Base-by-base conservation (phyloP, 2,113 vertebrate species). In the Silurus glanis region DNA sequence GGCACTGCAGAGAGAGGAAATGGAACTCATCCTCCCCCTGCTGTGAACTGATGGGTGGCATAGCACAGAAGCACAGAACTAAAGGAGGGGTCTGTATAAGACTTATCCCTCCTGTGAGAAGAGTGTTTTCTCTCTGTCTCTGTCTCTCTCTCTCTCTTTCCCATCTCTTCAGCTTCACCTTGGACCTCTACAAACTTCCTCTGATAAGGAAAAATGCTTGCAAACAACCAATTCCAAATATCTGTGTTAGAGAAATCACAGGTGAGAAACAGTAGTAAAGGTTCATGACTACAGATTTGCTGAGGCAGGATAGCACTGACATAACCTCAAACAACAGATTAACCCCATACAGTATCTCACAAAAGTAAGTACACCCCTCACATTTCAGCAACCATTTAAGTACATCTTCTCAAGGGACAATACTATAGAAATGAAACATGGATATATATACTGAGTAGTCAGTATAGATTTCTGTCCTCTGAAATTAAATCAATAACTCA, bases 11-110 rank as follows among this genome's bases (percentile, higher is more conserved):
- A 67, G 91, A 90, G 90, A 87, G 89, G 89, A 90, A 90, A 84
- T 90, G 92, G 89, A 91, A 92, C 92, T 92, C 92, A 93, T 93
- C 89, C 90, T 91, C 89, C 88, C 86, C 91, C 93, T 92, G 90
- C 62, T 81, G 92, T 83, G 90, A 91, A 85, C 90, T 92, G 91
- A 90, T 91, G 92, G 92, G 94, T 91, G 93, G 89, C 87, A 89
- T 90, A 94, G 90, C 89, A 92, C 90, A 89, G 86, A 93, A 90
- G 69, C 85, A 74, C 69, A 82, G 71, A 86, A 82, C 91, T 88
- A 91, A 91, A 92, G 91, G 91, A 92, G 87, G 75, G 92, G 92
- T 94, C 92, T 93, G 92, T 93, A 85, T 91, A 88, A 92, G 92
- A 93, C 89, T 93, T 91, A 94, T 93, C 91, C 91, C 88, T 89